phyloP scores from a whole-genome alignment of 2,797 vertebrate species.

The Lutra lutra region DNA sequence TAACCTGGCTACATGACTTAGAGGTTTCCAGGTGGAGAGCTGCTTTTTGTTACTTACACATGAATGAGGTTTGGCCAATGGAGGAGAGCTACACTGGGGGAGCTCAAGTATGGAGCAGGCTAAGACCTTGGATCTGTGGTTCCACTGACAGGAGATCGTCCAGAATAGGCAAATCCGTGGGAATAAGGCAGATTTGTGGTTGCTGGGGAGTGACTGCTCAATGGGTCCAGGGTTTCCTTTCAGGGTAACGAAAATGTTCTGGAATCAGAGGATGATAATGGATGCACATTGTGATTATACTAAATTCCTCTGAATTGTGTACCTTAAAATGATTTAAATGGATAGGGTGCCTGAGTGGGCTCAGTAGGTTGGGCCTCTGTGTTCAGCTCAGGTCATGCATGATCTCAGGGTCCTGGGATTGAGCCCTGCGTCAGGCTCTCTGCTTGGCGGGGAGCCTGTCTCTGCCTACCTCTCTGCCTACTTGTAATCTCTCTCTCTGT shows the following conservation, averaged over 20 bases:
- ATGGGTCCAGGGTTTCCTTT: not conserved
- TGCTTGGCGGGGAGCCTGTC: too few species aligned
- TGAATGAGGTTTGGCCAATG: not conserved
- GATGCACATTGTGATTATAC: not conserved
- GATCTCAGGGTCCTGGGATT: too few species aligned
- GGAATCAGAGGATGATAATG: not conserved
- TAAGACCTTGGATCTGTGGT: not conserved
- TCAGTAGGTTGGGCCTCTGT: too few species aligned
- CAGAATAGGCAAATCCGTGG: not conserved
- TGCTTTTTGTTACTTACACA: not conserved
- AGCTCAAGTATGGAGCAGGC: not conserved
- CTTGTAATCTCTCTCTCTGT: too few species aligned
- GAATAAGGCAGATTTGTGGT: not conserved
- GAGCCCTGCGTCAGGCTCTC: too few species aligned
- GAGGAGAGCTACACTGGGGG: not conserved
- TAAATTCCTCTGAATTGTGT: not conserved
- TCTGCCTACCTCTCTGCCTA: too few species aligned
- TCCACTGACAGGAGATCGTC: not conserved
- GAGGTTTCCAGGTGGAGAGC: not conserved
- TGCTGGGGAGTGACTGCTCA: not conserved
- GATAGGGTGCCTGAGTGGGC: too few species aligned
- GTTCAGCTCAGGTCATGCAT: too few species aligned
- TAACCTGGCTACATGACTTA: not conserved
- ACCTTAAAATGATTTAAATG: not conserved
- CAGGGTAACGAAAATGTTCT: not conserved